Base-by-base conservation (phyloP, 2,888 invertebrate species). In the Bombyx huttoni region DNA sequence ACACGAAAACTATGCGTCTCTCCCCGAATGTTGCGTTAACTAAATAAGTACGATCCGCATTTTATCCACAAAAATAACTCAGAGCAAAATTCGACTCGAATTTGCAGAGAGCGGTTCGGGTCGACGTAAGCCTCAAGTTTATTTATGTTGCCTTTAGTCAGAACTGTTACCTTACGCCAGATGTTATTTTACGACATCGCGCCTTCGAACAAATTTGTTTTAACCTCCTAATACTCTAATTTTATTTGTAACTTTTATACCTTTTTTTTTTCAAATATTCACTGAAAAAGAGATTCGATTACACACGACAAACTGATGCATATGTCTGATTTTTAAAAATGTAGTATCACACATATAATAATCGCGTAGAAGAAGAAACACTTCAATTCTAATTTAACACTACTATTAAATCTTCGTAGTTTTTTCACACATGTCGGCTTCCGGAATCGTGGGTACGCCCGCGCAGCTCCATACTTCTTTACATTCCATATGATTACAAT, bases 391-490 rank as follows among this genome's bases (percentile, higher is more conserved):
- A 58, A 57, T 50, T 47, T 8, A 62, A 53, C 67, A 65, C 70
- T 67, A 62, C 65, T 63, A 62, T 65, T 61, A 60, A 62, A 58
- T 61, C 61, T 54, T 61, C 56, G 63, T 52, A 60, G 58, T 63
- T 54, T 34, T 49, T 47, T 49, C 34, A 47, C 51, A 47, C 49
- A 69, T 69, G 68, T 68, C 62, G 63, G 64, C 68, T 62, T 75
- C 73, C 66, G 63, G 68, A 67, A 59, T 62, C 65, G 83, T 62
- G 68, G 83, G 66, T 72, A 78, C 81, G 82, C 87, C 88, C 79
- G 85, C 87, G 89, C 87, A 90, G 93, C 94, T 94, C 94, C 94
- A 94, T 94, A 96, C 96, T 96, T 96, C 96, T 96, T 96, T 96
- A 96, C 96, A 96, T 96, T 96, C 96, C 96, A 96, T 96, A 96